Evolutionary conservation across 1,140 invertebrate genomes (phyloP), one percentile per base, ranked within the genome.

Genomic region (Oedothorax gibbosus): DNA sequence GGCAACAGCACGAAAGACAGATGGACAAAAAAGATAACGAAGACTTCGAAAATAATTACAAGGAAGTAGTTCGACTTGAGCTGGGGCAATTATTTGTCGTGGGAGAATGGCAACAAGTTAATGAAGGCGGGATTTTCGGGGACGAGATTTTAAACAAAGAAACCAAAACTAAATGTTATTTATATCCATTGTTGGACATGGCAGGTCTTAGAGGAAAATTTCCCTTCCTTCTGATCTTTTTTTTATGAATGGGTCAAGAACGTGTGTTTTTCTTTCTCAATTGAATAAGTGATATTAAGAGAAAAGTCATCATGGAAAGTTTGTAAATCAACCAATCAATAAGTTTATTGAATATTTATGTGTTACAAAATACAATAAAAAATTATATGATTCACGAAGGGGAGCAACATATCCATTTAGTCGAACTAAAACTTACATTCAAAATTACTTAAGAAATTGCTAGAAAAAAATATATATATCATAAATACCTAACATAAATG

Each of bases 101-200:
- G 75, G 75, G 75, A 77, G 75, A 77, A 77, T 50, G 60, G 75
- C 49, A 77, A 77, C 75, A 62, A 20, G 75, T 20, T 77, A 77
- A 77, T 77, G 75, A 64, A 77, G 57, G 60, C 62, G 60, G 35
- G 35, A 77, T 64, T 77, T 57, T 73, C 35, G 71, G 14, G 21
- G 54, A 57, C 20, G 71, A 9, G 12, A 54, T 56, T 73, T 73
- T 57, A 73, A 12, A 73, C 71, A 73, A 73, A 73, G 71, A 57
- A 73, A 73, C 71, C 57, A 73, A 73, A 73, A 73, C 50, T 73
- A 50, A 21, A 12, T 54, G 15, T 14, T 53, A 18, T n/a, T 18
- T 53, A n/a, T 57, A 57, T 20, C 54, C 15, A 73, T 73, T 73
- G 71, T 73, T 73, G 9, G 12, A 14, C 7, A n/a, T 73, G 71